A percentile compares a stretch with the other conserved stretches of the same genome.
Conservation (phyloP, 2,888 invertebrate species). For the Didymodactylos carnosus region DNA sequence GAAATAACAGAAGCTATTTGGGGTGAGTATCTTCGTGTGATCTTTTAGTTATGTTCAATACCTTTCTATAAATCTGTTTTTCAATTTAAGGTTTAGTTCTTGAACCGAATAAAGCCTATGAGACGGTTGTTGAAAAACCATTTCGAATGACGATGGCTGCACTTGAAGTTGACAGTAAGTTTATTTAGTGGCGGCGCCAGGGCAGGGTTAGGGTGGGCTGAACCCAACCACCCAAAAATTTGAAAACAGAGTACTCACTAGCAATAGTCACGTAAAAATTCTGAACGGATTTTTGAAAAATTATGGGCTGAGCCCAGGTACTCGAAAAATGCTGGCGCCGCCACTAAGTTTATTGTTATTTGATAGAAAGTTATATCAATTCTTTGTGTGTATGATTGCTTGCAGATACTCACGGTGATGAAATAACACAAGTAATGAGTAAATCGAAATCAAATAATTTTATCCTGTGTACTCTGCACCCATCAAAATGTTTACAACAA, state of each 20-base stretch:
- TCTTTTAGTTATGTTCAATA: background rate
- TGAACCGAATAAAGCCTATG: background rate
- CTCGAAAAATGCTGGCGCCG: too few species aligned
- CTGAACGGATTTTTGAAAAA: too few species aligned
- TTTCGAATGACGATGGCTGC: background rate
- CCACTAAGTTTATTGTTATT: too few species aligned
- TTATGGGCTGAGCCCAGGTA: too few species aligned
- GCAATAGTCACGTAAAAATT: too few species aligned
- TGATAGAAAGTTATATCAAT: too few species aligned
- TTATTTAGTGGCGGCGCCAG: too few species aligned
- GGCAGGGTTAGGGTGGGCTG: too few species aligned
- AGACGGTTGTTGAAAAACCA: background rate
- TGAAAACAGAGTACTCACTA: too few species aligned
- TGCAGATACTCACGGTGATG: too few species aligned
- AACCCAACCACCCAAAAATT: too few species aligned
- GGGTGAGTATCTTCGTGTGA: background rate
- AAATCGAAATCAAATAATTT: background rate
- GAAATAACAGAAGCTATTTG: background rate
- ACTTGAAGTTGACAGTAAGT: background rate
- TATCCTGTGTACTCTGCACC: background rate
- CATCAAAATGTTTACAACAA: background rate
- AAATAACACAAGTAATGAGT: background rate
- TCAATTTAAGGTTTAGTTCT: background rate
- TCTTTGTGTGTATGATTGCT: too few species aligned
- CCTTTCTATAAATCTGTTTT: background rate